Conservation (phyloP, 2,113 vertebrate genomes). For the Toxotes jaculatrix region DNA sequence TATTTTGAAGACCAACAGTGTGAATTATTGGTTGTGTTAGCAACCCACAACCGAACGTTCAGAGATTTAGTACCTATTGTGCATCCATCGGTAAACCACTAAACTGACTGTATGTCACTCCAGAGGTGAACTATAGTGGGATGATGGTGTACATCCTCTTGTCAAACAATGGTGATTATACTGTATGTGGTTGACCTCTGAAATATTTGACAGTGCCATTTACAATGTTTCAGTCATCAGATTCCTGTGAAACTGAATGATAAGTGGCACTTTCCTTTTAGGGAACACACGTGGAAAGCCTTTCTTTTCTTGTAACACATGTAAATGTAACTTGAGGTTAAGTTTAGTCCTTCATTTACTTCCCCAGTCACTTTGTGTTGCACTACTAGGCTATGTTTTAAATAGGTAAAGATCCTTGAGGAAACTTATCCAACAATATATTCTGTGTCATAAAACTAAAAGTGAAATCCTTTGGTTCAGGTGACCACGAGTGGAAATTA, state of each 20-base stretch:
- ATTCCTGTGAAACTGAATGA: too few species aligned
- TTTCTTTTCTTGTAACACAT: background rate
- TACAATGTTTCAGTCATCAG: too few species aligned
- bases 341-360: background rate
- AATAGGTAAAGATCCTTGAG: slow-evolving; percentile 4
- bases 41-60: background rate
- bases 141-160: background rate
- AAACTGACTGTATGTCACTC: background rate
- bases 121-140: background rate
- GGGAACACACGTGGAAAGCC: background rate
- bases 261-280: background rate
- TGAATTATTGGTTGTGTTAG: background rate
- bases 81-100: background rate
- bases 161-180: background rate
- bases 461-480: slow-evolving; percentile 1
- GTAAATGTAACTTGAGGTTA: slow-evolving; percentile 3
- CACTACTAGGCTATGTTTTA: background rate
- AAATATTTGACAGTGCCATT: background rate
- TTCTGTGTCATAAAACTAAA: background rate
- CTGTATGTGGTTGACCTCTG: background rate
- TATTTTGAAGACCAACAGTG: background rate
- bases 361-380: background rate
- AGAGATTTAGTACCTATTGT: background rate
- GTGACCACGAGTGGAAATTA: background rate
- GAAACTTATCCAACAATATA: slow-evolving; percentile 7